These are phyloP conservation scores for Anthopleura xanthogrammica DNA, from an alignment of 92 coral and sea anemone genomes.

Conservation along the genomic window DNA sequence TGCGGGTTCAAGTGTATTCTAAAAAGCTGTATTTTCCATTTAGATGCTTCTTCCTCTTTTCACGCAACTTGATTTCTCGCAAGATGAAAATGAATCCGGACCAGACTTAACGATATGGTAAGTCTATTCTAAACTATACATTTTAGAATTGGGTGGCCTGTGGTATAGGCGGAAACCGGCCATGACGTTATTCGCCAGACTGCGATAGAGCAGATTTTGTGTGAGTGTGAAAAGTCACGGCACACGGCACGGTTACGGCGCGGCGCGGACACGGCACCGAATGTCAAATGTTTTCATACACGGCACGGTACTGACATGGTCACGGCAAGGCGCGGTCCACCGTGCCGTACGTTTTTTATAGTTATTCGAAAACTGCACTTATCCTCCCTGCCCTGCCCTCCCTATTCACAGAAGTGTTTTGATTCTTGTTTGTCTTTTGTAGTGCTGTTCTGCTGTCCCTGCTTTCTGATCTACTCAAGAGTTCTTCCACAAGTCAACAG, in stretches of 20 bases:
- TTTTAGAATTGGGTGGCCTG: neutral
- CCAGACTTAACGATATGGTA: constrained; percentile 92
- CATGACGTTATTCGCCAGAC: too few relatives aligned
- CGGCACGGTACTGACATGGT: too few relatives aligned
- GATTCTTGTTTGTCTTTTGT: constrained; percentile 7
- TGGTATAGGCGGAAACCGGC: neutral
- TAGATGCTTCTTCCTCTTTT: constrained; percentile 96
- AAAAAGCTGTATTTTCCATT: neutral
- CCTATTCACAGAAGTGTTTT: neutral
- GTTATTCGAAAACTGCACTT: too few relatives aligned
- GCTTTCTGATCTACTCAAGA: constrained; percentile 79
- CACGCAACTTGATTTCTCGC: constrained; percentile 86
- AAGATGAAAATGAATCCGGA: constrained; percentile 59
- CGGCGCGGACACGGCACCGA: too few relatives aligned
- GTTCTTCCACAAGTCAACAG: constrained; percentile 97
- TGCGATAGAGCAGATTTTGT: too few relatives aligned
- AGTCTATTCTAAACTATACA: neutral
- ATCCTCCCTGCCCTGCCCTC: neutral
- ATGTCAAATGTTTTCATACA: too few relatives aligned
- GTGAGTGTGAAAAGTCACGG: too few relatives aligned
- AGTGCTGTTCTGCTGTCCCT: constrained; percentile 87
- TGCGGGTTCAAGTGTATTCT: neutral
- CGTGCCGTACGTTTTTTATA: too few relatives aligned
- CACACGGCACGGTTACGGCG: too few relatives aligned
- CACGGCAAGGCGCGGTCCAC: too few relatives aligned